A percentile compares a stretch with the other conserved stretches of the same genome.
Conservation (phyloP, 2,888 invertebrate species). For the Dasysyrphus albostriatus region DNA sequence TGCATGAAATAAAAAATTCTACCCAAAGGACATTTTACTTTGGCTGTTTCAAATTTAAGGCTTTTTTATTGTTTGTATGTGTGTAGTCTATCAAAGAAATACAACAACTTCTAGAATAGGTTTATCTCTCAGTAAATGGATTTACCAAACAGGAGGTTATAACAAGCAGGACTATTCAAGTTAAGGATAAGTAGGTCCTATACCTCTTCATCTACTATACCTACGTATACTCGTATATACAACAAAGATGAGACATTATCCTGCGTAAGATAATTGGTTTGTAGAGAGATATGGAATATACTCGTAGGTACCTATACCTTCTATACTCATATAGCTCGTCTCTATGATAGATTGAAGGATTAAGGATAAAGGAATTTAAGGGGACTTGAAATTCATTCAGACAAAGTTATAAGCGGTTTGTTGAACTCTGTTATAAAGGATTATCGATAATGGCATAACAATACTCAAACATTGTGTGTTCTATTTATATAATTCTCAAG, state of each 20-base stretch:
- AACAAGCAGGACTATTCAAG: slow-evolving; percentile 8
- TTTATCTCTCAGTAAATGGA: slow-evolving; percentile 53
- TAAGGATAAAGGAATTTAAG: slow-evolving; percentile 51
- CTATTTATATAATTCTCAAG: slow-evolving; percentile 48
- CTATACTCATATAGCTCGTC: background rate
- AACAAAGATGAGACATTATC: slow-evolving; percentile 53
- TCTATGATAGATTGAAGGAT: slow-evolving; percentile 21
- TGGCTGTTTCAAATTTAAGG: slow-evolving; percentile 4
- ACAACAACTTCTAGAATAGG: slow-evolving; percentile 8
- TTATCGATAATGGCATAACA: slow-evolving; percentile 64
- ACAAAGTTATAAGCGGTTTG: slow-evolving; percentile 49
- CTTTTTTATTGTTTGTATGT: background rate
- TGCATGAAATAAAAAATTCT: background rate
- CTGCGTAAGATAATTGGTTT: slow-evolving; percentile 64
- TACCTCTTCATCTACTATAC: background rate
- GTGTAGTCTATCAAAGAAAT: slow-evolving; percentile 12
- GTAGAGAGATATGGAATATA: background rate
- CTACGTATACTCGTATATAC: background rate
- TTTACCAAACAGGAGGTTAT: slow-evolving; percentile 36
- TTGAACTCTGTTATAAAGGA: slow-evolving; percentile 59
- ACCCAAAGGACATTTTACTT: slow-evolving; percentile 12
- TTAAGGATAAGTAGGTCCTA: slow-evolving; percentile 42
- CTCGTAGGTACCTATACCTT: no score
- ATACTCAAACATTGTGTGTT: slow-evolving; percentile 45
- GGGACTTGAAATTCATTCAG: slow-evolving; percentile 15